Percentiles rank a stretch among this genome's conserved stretches.
These are phyloP conservation scores for Rynchops niger DNA, from an alignment of 2,113 vertebrate genomes.

Conservation along the genomic window DNA sequence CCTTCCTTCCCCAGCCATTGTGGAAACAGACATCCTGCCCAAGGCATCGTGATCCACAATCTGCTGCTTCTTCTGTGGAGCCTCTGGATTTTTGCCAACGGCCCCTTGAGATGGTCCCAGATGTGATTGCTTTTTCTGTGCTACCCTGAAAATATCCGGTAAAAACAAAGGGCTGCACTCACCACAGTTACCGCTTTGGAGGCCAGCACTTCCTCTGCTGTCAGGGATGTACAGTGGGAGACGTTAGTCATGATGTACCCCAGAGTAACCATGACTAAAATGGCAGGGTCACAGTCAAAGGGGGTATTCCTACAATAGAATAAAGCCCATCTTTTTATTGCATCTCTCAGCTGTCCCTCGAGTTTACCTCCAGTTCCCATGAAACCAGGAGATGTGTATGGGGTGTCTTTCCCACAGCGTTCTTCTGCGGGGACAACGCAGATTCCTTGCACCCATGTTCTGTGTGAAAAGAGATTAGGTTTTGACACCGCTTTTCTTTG, in stretches of 20 bases:
- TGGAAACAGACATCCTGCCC: slow-evolving; percentile 59
- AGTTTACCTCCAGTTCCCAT: not conserved
- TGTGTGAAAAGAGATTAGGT: not conserved
- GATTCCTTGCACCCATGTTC: not conserved
- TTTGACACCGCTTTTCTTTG: not conserved
- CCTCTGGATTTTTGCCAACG: slow-evolving; percentile 20
- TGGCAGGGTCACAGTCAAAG: slow-evolving; percentile 40
- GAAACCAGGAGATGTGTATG: not conserved
- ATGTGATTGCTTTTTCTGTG: slow-evolving; percentile 35
- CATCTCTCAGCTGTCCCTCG: not conserved
- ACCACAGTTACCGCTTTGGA: slow-evolving; percentile 34
- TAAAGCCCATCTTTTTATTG: not conserved
- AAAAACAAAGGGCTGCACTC: slow-evolving; percentile 47
- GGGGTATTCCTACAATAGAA: slow-evolving; percentile 38
- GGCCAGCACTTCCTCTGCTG: slow-evolving; percentile 58
- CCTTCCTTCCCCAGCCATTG: slow-evolving; percentile 47
- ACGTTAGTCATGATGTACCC: slow-evolving; percentile 42
- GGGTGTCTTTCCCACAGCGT: not conserved
- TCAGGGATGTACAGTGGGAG: slow-evolving; percentile 58
- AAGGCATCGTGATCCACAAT: slow-evolving; percentile 32
- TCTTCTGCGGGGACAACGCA: not conserved
- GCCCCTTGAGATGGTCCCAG: slow-evolving; percentile 37
- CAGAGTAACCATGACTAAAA: slow-evolving; percentile 14
- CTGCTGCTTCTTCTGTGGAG: slow-evolving; percentile 23
- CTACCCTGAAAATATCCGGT: slow-evolving; percentile 50